Evolutionary conservation across 2,797 vertebrate species (phyloP).

Genomic region (Synanceia verrucosa): DNA sequence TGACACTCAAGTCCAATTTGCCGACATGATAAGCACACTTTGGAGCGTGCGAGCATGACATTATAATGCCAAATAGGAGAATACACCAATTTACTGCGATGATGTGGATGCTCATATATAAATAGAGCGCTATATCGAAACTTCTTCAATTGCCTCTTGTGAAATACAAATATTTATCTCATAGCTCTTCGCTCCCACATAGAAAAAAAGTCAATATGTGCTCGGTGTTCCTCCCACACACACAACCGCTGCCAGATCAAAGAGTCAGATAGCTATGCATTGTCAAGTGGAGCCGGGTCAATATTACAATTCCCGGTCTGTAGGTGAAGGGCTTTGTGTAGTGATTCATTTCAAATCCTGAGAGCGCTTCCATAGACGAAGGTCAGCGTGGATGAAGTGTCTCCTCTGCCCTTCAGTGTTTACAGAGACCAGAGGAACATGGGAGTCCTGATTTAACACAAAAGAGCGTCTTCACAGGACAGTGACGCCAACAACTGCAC

Average conservation of each 20-base stretch:
- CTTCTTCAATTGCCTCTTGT: constrained; percentile 53
- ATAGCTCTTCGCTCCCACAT: constrained; percentile 52
- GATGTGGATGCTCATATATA: constrained; percentile 25
- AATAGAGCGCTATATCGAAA: constrained; percentile 39
- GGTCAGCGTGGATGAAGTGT: constrained; percentile 60
- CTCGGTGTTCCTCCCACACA: constrained; percentile 62
- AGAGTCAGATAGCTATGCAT: constrained; percentile 69
- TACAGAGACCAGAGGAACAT: constrained; percentile 36
- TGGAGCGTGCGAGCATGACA: not conserved
- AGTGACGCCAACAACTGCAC: not conserved
- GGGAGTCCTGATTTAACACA: constrained; percentile 14
- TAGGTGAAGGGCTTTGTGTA: constrained; percentile 57
- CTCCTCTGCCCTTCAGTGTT: constrained; percentile 55
- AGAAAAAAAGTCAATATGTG: constrained; percentile 70
- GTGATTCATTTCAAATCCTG: constrained; percentile 58
- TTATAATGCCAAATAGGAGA: not conserved
- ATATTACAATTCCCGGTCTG: constrained; percentile 70
- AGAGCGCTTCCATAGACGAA: constrained; percentile 49
- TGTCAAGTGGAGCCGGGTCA: constrained; percentile 70
- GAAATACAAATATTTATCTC: constrained; percentile 69
- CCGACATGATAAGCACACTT: not conserved
- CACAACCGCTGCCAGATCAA: constrained; percentile 53
- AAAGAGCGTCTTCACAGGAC: constrained; percentile 20
- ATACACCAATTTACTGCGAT: not conserved
- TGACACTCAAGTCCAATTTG: not conserved